Evolutionary conservation across 2,888 invertebrate species (phyloP), one percentile per base, ranked within the genome.

Genomic region (Operophtera brumata): DNA sequence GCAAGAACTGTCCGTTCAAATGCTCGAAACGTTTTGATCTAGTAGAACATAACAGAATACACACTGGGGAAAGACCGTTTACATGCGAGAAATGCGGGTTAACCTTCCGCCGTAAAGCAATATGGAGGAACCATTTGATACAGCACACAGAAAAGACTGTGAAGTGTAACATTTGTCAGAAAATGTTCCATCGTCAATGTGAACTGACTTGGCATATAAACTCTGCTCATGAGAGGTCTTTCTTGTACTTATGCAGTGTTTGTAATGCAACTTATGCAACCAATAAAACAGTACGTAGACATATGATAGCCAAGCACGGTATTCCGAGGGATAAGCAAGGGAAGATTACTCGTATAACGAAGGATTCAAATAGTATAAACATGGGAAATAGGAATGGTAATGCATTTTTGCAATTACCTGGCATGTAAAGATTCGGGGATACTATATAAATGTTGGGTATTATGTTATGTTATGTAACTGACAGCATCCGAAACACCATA

Each of bases 21-120:
- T 84, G 86, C 1, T 74, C 81, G 0, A 70, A 77, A 34, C 77
- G 73, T 26, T 62, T 76, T 13, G 79, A 78, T 25, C 63, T 90
- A 40, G 75, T 74, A 0, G 89, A 87, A 68, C 89, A 90, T 58
- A 73, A 78, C 25, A 55, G 89, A 8, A 46, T 86, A 4, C 90
- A 90, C 48, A 82, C 88, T 0, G 89, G 88, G 0, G 89, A 89
- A 54, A 57, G 89, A 14, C 90, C 90, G 0, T 89, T 82, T 30
- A 73, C 86, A 0, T 90, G 90, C 60, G 87, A 88, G 0, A 80
- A 84, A 54, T 90, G 90, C 13, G 88, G 88, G 0, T 55, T 86
- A 2, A 87, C 86, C 0, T 90, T 89, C 69, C 77, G 86, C 0
- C 69, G 87, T 51, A 69, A 75, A 48, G 80, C 78, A 0, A 80